phyloP scores from a whole-genome alignment of 2,888 invertebrate genomes.

The Nasonovia ribisnigri region DNA sequence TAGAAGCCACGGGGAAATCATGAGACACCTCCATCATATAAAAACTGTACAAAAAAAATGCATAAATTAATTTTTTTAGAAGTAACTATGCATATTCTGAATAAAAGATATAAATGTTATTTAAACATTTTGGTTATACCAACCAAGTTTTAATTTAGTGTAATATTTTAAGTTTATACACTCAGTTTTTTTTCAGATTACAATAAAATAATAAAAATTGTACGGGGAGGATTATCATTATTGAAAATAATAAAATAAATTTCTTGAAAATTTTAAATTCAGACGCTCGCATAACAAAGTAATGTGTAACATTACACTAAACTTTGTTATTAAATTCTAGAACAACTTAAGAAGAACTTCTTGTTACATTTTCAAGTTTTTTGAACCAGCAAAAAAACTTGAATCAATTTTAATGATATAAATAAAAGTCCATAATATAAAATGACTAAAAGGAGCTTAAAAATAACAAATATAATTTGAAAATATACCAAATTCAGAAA shows the following conservation, averaged over 20 bases:
- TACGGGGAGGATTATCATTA: neutral
- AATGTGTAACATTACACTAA: too few relatives aligned
- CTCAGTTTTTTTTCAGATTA: neutral
- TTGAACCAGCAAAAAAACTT: too few relatives aligned
- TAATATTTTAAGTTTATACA: neutral
- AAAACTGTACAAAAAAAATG: neutral
- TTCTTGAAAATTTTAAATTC: neutral
- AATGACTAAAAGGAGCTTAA: too few relatives aligned
- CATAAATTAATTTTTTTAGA: neutral
- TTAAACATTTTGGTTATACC: neutral
- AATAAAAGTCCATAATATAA: too few relatives aligned
- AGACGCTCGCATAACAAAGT: too few relatives aligned
- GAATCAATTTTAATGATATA: too few relatives aligned
- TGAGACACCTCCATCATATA: constrained; percentile 47
- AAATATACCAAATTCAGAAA: neutral
- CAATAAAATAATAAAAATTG: neutral
- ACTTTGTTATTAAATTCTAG: too few relatives aligned
- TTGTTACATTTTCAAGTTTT: too few relatives aligned
- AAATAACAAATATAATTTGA: neutral
- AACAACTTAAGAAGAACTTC: too few relatives aligned
- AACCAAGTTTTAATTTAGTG: neutral
- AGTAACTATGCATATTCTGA: neutral
- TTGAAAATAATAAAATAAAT: too few relatives aligned
- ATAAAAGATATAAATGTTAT: neutral
- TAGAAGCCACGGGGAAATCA: neutral